Percentiles rank a stretch among this genome's conserved stretches.
These are phyloP conservation scores for Thaleichthys pacificus DNA, from an alignment of 2,797 vertebrate genomes.

Conservation along the genomic window DNA sequence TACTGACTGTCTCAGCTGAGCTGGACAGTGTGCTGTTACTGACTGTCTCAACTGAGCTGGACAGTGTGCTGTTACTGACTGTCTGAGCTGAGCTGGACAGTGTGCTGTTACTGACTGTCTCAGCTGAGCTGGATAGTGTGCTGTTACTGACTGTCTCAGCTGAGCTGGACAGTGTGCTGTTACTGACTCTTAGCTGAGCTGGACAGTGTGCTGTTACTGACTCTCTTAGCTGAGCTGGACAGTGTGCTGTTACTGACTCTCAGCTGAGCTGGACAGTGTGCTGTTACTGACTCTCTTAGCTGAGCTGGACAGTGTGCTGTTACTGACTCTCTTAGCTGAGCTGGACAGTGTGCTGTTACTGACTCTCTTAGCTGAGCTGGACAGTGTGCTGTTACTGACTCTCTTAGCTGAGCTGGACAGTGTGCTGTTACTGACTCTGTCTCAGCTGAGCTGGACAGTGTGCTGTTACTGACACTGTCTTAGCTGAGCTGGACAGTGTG, in stretches of 20 bases:
- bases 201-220: conserved; percentile 38
- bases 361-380: conserved; percentile 73
- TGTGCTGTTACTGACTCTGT: conserved; percentile 62
- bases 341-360: conserved; percentile 15
- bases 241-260: conserved; percentile 56
- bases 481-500: conserved; percentile 60
- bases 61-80: background rate
- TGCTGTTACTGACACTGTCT: conserved; percentile 62
- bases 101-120: conserved; percentile 64
- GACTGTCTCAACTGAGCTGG: conserved; percentile 73
- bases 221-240: conserved; percentile 73
- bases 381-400: background rate
- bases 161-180: conserved; percentile 48
- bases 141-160: conserved; percentile 68
- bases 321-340: conserved; percentile 77
- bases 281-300: too few relatives aligned
- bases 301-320: background rate
- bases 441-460: conserved; percentile 64
- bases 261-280: conserved; percentile 60
- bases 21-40: conserved; percentile 15
- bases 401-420: too few relatives aligned
- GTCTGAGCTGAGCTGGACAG: too few relatives aligned
- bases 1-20: conserved; percentile 77
- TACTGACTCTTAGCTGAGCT: too few relatives aligned
- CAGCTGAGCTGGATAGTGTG: conserved; percentile 59